A percentile compares a stretch with the other conserved stretches of the same genome.
Conservation (phyloP, 2,888 invertebrate species). For the Microctonus hyperodae region DNA sequence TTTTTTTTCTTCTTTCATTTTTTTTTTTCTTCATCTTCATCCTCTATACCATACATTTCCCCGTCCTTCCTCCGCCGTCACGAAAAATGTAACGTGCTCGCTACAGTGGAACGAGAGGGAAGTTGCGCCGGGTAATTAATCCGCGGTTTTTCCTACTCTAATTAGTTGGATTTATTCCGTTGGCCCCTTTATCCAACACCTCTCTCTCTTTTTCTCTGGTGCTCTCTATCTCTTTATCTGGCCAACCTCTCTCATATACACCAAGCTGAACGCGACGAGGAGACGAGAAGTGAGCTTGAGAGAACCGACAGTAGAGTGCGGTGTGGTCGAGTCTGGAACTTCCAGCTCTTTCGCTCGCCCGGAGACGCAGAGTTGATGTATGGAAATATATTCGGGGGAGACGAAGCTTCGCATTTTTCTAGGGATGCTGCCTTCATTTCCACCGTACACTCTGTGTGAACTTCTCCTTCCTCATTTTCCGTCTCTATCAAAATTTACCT, state of each 20-base stretch:
- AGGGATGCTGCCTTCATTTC: slow-evolving; percentile 55
- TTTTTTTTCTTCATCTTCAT: neutral
- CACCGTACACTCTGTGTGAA: slow-evolving; percentile 44
- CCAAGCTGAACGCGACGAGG: slow-evolving; percentile 20
- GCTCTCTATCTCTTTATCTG: slow-evolving; percentile 33
- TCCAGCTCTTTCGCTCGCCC: slow-evolving; percentile 34
- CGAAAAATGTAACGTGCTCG: slow-evolving; percentile 1
- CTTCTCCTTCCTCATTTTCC: slow-evolving; percentile 42
- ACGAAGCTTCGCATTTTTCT: slow-evolving; percentile 62
- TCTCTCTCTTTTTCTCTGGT: slow-evolving; percentile 31
- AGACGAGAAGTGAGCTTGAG: slow-evolving; percentile 26
- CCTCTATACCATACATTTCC: neutral
- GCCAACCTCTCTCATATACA: neutral
- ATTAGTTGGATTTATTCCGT: slow-evolving; percentile 63
- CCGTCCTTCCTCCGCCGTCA: neutral
- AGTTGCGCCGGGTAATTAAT: slow-evolving; percentile 61
- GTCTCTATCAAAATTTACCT: slow-evolving; percentile 38
- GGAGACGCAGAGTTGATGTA: slow-evolving; percentile 60
- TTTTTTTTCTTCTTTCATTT: too few relatives aligned
- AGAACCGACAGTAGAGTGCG: slow-evolving; percentile 6
- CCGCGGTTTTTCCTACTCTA: slow-evolving; percentile 62
- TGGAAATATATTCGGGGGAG: slow-evolving; percentile 64
- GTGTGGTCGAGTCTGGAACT: slow-evolving; percentile 40
- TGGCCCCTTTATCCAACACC: slow-evolving; percentile 55
- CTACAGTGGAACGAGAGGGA: slow-evolving; percentile 24